phyloP scores from a whole-genome alignment of 2,113 vertebrate species.

The Casuarius casuarius region DNA sequence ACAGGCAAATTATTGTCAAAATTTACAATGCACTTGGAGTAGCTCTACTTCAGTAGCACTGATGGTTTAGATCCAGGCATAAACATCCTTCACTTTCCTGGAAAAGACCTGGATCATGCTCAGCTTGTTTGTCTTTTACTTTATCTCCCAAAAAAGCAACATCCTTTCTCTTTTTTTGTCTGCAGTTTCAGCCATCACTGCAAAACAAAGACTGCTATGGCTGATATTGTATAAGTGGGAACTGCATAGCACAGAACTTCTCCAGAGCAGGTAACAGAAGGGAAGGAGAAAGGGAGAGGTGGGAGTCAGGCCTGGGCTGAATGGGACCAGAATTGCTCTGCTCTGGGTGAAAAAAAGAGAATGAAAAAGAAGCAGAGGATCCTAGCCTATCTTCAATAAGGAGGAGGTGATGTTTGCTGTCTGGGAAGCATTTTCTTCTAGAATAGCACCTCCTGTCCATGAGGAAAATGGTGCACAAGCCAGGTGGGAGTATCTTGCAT shows the following conservation, averaged over 20 bases:
- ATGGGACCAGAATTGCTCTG: neutral
- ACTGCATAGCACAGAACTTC: neutral
- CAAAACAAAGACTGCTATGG: neutral
- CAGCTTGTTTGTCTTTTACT: neutral
- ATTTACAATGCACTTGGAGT: neutral
- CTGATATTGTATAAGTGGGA: neutral
- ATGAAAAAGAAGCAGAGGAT: neutral
- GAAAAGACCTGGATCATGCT: neutral
- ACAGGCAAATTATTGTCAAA: neutral
- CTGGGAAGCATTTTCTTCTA: neutral
- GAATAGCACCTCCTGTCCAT: neutral
- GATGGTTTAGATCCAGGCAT: neutral
- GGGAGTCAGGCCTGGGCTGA: neutral
- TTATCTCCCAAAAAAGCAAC: neutral
- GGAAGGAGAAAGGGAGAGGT: neutral
- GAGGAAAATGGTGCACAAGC: neutral
- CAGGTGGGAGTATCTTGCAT: rapidly evolving
- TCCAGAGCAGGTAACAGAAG: neutral
- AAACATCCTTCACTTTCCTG: neutral
- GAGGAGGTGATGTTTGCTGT: neutral
- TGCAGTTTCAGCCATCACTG: neutral
- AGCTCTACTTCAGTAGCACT: neutral
- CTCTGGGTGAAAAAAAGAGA: neutral
- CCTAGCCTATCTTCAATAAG: neutral
- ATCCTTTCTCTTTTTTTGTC: neutral